A percentile compares a stretch with the other conserved stretches of the same genome.
Conservation (phyloP, 1,140 invertebrate species). For the Sycobia sp. region DNA sequence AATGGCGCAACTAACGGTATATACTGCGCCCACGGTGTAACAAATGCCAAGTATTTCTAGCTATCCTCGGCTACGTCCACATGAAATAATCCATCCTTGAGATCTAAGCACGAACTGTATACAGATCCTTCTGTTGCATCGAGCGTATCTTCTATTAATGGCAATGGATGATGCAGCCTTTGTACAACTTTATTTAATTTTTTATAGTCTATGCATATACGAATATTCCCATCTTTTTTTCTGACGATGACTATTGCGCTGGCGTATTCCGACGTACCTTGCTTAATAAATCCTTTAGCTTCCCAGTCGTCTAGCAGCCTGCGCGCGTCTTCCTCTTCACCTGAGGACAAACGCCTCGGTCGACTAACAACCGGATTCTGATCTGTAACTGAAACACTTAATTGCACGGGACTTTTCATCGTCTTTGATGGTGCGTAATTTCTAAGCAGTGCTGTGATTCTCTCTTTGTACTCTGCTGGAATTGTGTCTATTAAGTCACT, state of each 20-base stretch:
- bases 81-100: constrained; percentile 21
- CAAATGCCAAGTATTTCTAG: constrained; percentile 12
- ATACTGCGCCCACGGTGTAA: constrained; percentile 10
- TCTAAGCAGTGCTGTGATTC: neutral
- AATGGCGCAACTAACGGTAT: neutral
- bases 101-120: neutral
- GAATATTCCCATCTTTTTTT: neutral
- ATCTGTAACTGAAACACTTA: constrained; percentile 12
- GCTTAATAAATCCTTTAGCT: constrained; percentile 5
- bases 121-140: neutral
- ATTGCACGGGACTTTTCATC: neutral
- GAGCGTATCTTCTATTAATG: neutral
- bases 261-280: constrained; percentile 4
- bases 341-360: constrained; percentile 24
- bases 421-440: constrained; percentile 8
- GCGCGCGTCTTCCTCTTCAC: constrained; percentile 14
- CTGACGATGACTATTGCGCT: neutral
- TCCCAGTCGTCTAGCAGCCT: constrained; percentile 18
- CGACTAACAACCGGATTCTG: neutral
- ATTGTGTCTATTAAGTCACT: neutral
- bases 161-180: neutral
- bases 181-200: neutral
- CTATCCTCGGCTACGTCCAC: neutral
- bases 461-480: neutral
- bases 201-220: constrained; percentile 11